Evolutionary conservation across 2,113 vertebrate species (phyloP).

Genomic region (Eudyptes chrysolophus): DNA sequence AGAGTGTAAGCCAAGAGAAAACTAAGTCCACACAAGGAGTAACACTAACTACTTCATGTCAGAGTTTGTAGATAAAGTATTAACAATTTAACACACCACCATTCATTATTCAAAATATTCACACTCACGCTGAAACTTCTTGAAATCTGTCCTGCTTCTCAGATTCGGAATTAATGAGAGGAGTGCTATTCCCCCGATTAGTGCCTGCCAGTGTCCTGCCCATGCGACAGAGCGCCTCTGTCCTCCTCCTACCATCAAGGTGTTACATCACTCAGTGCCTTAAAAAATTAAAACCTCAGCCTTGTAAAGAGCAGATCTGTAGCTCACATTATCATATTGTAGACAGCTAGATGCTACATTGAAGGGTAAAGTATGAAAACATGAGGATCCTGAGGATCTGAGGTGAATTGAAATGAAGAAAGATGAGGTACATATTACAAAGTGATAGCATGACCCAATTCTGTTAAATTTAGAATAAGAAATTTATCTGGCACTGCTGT

Average conservation of each 20-base stretch:
- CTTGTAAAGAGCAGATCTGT: not conserved
- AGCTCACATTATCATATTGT: not conserved
- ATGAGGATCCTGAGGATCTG: not conserved
- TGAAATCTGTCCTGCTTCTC: not conserved
- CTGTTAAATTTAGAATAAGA: not conserved
- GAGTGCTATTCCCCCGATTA: not conserved
- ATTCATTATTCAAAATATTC: not conserved
- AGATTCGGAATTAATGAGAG: not conserved
- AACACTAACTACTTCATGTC: not conserved
- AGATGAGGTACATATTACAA: not conserved
- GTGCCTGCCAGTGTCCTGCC: not conserved
- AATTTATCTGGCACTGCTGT: not conserved
- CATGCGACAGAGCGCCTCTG: not conserved
- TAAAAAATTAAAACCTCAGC: not conserved
- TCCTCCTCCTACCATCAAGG: not conserved
- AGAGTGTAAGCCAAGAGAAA: not conserved
- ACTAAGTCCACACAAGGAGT: not conserved
- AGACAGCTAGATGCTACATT: not conserved
- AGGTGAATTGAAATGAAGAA: not conserved
- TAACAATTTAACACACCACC: not conserved
- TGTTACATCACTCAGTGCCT: not conserved
- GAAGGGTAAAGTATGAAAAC: not conserved
- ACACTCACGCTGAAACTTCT: not conserved
- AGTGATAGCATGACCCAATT: not conserved
- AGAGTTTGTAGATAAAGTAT: not conserved